A percentile compares a stretch with the other conserved stretches of the same genome.
Conservation (phyloP, 23 tunicate genomes). For the Styela clava region DNA sequence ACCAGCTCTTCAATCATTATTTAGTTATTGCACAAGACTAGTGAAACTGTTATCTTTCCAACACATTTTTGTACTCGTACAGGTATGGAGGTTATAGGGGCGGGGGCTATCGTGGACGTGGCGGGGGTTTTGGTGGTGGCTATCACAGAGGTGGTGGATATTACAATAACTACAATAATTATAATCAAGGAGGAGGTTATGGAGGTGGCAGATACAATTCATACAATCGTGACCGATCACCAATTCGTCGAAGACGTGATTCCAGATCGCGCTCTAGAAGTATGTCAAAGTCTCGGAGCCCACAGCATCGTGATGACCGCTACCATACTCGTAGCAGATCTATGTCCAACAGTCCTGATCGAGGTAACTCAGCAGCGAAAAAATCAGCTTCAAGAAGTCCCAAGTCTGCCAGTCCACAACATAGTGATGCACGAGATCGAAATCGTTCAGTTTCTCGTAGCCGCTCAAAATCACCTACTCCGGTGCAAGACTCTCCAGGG, state of each 20-base stretch:
- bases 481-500: neutral
- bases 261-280: slow-evolving; percentile 11
- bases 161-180: too few relatives aligned
- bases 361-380: neutral
- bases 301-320: neutral
- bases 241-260: neutral
- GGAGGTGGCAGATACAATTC: neutral
- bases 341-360: neutral
- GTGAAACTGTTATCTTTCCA: too few relatives aligned
- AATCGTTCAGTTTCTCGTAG: neutral
- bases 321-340: neutral
- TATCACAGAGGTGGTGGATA: neutral
- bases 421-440: neutral
- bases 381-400: neutral
- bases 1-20: too few relatives aligned
- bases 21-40: too few relatives aligned
- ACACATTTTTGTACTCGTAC: too few relatives aligned
- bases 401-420: neutral
- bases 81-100: too few relatives aligned
- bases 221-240: slow-evolving; percentile 11
- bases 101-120: neutral
- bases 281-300: neutral
- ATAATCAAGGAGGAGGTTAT: too few relatives aligned
- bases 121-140: slow-evolving; percentile 1
- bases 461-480: neutral